These are phyloP conservation scores for Drosophila anomalipes DNA, from an alignment of 2,888 invertebrate genomes.

Conservation along the genomic window DNA sequence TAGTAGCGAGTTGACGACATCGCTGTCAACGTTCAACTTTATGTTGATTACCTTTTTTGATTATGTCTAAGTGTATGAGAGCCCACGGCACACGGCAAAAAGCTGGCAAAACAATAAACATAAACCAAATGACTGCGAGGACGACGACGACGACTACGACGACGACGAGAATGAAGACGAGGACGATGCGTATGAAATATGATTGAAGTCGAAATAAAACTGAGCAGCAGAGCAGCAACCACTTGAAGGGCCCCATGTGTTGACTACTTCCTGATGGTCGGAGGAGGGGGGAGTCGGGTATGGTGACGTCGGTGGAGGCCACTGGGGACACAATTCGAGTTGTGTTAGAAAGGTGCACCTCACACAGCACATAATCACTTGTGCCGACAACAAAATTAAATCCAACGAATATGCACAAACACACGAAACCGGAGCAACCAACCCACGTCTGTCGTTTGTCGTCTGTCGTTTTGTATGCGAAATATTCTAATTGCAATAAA, in stretches of 20 bases:
- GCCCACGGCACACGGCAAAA: conserved; percentile 72
- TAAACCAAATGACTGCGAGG: conserved; percentile 69
- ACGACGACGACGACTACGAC: conserved; percentile 23
- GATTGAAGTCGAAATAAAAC: conserved; percentile 79
- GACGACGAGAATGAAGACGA: conserved; percentile 4
- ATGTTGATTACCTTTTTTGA: conserved; percentile 83
- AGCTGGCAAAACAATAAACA: conserved; percentile 80
- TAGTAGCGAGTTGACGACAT: conserved; percentile 59
- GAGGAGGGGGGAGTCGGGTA: conserved; percentile 2
- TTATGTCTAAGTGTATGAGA: conserved; percentile 72
- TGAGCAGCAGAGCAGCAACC: conserved; percentile 48
- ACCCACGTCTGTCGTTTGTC: neutral
- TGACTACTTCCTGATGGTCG: conserved; percentile 32
- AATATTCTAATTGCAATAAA: conserved; percentile 82
- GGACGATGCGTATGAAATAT: conserved; percentile 67
- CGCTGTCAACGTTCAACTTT: conserved; percentile 77
- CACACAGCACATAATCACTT: conserved; percentile 75
- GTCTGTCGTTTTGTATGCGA: conserved; percentile 41
- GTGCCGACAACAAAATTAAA: conserved; percentile 74
- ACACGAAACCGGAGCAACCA: conserved; percentile 64
- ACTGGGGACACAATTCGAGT: conserved; percentile 50
- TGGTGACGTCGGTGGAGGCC: conserved; percentile 33
- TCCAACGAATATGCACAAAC: conserved; percentile 75
- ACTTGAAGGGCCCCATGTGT: conserved; percentile 68
- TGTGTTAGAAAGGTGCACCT: conserved; percentile 48